Evolutionary conservation across 2,888 invertebrate genomes (phyloP).

Genomic region (Polymixis flavicincta): DNA sequence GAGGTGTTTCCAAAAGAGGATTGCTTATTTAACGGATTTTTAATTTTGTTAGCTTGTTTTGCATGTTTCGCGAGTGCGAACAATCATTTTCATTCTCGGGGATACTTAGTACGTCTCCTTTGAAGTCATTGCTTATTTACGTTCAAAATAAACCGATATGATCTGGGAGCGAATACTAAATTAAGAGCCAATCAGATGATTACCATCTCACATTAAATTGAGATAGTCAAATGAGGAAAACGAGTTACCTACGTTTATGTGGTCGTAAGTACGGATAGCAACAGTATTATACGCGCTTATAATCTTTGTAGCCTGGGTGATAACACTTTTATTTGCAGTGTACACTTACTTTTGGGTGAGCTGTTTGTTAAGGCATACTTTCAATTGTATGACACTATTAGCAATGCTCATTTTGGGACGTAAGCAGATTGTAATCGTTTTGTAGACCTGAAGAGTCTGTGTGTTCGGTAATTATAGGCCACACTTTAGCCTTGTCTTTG

Average conservation of each 20-base stretch:
- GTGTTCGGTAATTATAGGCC: background rate
- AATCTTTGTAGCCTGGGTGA: constrained; percentile 21
- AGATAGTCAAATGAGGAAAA: constrained; percentile 54
- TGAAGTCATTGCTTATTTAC: constrained; percentile 56
- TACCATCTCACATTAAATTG: constrained; percentile 60
- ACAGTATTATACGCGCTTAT: constrained; percentile 30
- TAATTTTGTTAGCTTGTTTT: constrained; percentile 43
- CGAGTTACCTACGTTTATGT: constrained; percentile 29
- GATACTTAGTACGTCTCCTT: constrained; percentile 52
- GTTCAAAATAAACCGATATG: constrained; percentile 60
- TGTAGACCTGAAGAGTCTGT: background rate
- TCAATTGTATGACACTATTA: no score
- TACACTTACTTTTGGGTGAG: constrained; percentile 1
- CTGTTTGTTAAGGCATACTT: constrained; percentile 15
- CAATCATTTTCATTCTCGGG: constrained; percentile 48
- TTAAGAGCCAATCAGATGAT: constrained; percentile 58
- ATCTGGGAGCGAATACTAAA: constrained; percentile 53
- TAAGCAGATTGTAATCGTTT: no score
- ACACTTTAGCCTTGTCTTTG: background rate
- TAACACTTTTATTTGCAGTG: constrained; percentile 47
- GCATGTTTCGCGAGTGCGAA: constrained; percentile 34
- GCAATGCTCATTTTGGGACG: no score
- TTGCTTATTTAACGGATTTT: constrained; percentile 51
- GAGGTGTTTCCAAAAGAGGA: constrained; percentile 57
- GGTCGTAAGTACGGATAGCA: constrained; percentile 24